Base-by-base conservation (phyloP, 2,797 vertebrate genomes). In the Nannoperca australis region DNA sequence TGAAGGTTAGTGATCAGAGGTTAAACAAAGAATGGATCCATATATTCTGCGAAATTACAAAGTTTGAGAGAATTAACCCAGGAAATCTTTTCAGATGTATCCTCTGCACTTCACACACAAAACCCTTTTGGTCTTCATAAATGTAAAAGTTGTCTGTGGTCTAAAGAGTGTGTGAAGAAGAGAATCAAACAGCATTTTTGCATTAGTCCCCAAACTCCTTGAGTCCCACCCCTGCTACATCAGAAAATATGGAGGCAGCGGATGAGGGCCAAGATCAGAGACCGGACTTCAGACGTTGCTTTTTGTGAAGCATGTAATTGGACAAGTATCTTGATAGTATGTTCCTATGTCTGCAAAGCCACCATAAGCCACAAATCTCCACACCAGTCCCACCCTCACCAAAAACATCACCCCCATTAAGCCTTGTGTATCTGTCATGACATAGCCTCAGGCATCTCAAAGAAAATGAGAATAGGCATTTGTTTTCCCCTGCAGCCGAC, bases 401-500 rank as follows among this genome's bases (percentile, higher is more conserved):
- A 68, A 69, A 79, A 69, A 54, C 5, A 0, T 17, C 42, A 45
- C 5, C 10, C 44, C 27, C 30, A 24, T 64, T 79, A 47, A 38
- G 32, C 27, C 64, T 67, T 76, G 55, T 69, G 58, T 71, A 68
- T 75, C 65, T 38, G 7, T 71, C 62, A 40, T 56, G 22, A 76
- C 65, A 36, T 24, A 70, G 70, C 73, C 76, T 64, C 36, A 30
- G 70, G 76, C 73, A 63, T 64, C 42, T 71, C 12, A 17, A 67
- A 58, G 60, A 64, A 84, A 79, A 76, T 38, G 2, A 87, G 72
- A 45, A 71, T 8, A 51, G 36, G 27, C 40, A 78, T 87, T 73
- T 89, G 51, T 84, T 85, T 89, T 73, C 49, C 62, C 75, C 62
- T 68, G 68, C 79, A 87, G 81, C 70, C 47, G 78, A 76, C 73